Base-by-base conservation (phyloP, 2,888 invertebrate species). In the Frankliniella fusca region DNA sequence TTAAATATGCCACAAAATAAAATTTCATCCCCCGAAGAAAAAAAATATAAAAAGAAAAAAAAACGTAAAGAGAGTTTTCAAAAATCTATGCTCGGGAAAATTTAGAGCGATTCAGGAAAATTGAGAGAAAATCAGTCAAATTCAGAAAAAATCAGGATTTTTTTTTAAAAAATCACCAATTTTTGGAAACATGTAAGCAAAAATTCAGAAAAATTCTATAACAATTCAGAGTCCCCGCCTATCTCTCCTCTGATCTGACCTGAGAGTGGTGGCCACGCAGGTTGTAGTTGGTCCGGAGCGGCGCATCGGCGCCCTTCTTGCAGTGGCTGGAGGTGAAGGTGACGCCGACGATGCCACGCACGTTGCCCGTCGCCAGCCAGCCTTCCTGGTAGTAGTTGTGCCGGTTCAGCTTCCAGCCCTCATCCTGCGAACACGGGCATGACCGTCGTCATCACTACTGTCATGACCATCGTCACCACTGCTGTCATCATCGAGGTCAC, bases 351-450 rank as follows among this genome's bases (percentile, higher is more conserved):
- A 98, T 94, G 79, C 98, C 97, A 86, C 96, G 92, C 83, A 95
- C 94, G 89, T 98, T 98, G 85, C 97, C 98, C 80, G 96, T 96
- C 84, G 98, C 97, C 87, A 98, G 90, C 98, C 98, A 98, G 81
- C 98, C 98, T 89, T 98, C 98, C 90, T 97, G 97, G 88, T 97
- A 97, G 89, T 97, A 98, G 90, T 97, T 96, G 87, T 94, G 95
- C 86, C 97, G 92, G 89, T 97, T 97, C 86, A 97, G 89, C 90
- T 97, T 97, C 97, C 97, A 97, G 85, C 96, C 97, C 88, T 96
- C 96, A 88, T 96, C 96, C 95, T 97, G 90, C 23, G 88, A 88
- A 83, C 27, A 81, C n/a, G 70, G 9, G 9, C 48, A 48, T 38
- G 3, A 38, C 38, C 38, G 38, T 38, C 38, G 38, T 38, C 38